Evolutionary conservation across 2,888 invertebrate genomes (phyloP), one percentile per base, ranked within the genome.

Genomic region (Entomobrya multifasciata): DNA sequence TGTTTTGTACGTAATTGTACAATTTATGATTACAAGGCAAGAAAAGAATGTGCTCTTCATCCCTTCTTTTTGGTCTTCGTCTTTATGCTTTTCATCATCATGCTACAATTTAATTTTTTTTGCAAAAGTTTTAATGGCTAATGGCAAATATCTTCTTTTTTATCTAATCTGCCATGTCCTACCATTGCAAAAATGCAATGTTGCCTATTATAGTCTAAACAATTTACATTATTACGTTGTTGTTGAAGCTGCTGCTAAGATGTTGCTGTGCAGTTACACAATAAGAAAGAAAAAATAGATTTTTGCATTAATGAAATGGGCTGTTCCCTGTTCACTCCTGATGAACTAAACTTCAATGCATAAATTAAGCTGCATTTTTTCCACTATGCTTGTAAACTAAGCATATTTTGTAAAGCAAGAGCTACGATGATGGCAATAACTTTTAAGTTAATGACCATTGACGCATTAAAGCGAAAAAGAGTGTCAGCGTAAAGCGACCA

Each of bases 141-240:
- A 55, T 55, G 55, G 55, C 11, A 20, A 55, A 55, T 17, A 49
- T 15, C 49, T 49, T 49, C 22, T 20, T 55, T 55, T n/a, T n/a
- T n/a, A 55, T 55, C 55, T 55, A 55, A 55, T 55, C 55, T 55
- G 55, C 20, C 55, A 55, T 55, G n/a, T n/a, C n/a, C n/a, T 55
- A 15, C 55, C 17, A 20, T 20, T 25, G 27, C 57, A 60, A 22
- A 2, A 22, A 25, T 25, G 57, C 57, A 22, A 25, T n/a, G n/a
- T n/a, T n/a, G n/a, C 22, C 15, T 11, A 60, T 8, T 10, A 25
- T 17, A 60, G 22, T 1, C 11, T 60, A 13, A 27, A 10, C 57
- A 60, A 36, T 36, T 36, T 36, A 8, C 36, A 36, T 36, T 36
- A 8, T 8, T 36, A 6, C 36, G 8, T 36, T 36, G 36, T 4